These are phyloP conservation scores for Argynnis bischoffii DNA, from an alignment of 2,888 invertebrate genomes.

Conservation along the genomic window DNA sequence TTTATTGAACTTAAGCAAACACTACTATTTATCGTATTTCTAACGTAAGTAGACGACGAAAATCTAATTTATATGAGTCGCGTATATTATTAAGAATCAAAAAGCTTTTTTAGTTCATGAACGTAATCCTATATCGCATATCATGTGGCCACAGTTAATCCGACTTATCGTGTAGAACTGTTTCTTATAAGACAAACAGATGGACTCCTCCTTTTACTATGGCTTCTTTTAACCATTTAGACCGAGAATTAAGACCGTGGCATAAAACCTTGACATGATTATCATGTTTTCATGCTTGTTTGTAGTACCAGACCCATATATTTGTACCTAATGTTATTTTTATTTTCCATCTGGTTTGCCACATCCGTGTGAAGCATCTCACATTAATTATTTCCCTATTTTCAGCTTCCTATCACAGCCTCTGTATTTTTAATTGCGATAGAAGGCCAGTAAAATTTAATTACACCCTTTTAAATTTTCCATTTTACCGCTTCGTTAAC, in stretches of 20 bases:
- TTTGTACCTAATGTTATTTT: slow-evolving; percentile 25
- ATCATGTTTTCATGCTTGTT: slow-evolving; percentile 5
- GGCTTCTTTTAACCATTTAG: slow-evolving; percentile 36
- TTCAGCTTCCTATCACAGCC: slow-evolving; percentile 41
- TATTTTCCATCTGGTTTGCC: slow-evolving; percentile 32
- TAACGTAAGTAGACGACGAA: slow-evolving; percentile 1
- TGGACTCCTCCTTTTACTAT: slow-evolving; percentile 26
- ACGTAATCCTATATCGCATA: slow-evolving; percentile 15
- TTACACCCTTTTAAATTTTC: slow-evolving; percentile 64
- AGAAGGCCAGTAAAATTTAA: slow-evolving; percentile 39
- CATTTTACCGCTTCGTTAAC: slow-evolving; percentile 59
- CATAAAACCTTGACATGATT: slow-evolving; percentile 36
- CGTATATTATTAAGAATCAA: neutral
- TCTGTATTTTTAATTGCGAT: slow-evolving; percentile 52
- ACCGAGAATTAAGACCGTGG: slow-evolving; percentile 35
- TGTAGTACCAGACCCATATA: slow-evolving; percentile 11
- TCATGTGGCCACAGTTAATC: slow-evolving; percentile 32
- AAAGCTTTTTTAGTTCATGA: slow-evolving; percentile 3
- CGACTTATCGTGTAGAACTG: slow-evolving; percentile 24
- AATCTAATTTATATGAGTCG: neutral
- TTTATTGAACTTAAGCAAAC: neutral
- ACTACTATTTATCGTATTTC: slow-evolving; percentile 5
- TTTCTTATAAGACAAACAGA: slow-evolving; percentile 28
- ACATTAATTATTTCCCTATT: slow-evolving; percentile 42
- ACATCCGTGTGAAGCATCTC: slow-evolving; percentile 23